Evolutionary conservation across 2,113 vertebrate species (phyloP).

Genomic region (Carollia perspicillata): DNA sequence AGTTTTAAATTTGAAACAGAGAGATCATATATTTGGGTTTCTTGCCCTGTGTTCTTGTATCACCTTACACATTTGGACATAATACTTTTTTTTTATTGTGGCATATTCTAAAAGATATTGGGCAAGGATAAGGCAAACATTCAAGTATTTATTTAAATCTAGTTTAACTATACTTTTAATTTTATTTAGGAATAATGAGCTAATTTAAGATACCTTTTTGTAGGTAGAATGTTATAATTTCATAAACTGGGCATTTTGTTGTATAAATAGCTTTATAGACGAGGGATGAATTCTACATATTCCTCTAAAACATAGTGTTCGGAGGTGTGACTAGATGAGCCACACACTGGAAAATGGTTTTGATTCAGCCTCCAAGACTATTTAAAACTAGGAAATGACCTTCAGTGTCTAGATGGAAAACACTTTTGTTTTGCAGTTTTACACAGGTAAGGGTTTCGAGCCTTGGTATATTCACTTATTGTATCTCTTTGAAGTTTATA

Average conservation of each 20-base stretch:
- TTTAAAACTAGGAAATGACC: not conserved
- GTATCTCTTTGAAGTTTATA: slow-evolving; percentile 27
- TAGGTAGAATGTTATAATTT: not conserved
- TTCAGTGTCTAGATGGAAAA: not conserved
- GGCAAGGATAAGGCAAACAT: not conserved
- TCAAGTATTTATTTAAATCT: not conserved
- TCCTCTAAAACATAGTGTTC: not conserved
- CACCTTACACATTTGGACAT: not conserved
- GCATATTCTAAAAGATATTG: not conserved
- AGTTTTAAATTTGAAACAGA: not conserved
- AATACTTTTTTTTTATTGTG: not conserved
- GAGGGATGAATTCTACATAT: not conserved
- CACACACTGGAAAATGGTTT: not conserved
- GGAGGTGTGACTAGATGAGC: not conserved
- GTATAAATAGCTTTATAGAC: not conserved
- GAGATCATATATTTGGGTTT: not conserved
- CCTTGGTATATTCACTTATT: not conserved
- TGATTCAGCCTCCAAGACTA: not conserved
- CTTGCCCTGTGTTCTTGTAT: not conserved
- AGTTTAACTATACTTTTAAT: not conserved
- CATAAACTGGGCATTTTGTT: not conserved
- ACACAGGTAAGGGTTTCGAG: not conserved
- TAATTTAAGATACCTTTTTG: not conserved
- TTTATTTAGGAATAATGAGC: slow-evolving; percentile 29
- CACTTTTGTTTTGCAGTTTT: not conserved